Base-by-base conservation (phyloP, 2,797 vertebrate species). In the Oryzias dopingdopingensis region DNA sequence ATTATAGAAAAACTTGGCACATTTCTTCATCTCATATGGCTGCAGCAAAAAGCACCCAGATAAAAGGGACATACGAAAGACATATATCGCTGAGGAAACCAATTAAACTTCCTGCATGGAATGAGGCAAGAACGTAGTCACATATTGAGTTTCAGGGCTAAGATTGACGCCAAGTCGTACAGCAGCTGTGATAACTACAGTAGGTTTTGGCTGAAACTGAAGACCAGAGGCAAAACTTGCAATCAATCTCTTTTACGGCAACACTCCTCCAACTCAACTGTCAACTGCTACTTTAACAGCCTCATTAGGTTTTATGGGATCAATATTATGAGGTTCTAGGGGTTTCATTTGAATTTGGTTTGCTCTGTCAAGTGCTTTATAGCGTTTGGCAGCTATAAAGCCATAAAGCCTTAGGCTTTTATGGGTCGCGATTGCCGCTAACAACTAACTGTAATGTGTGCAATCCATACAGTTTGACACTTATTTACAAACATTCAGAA, bases 341-440 rank as follows among this genome's bases (percentile, higher is more conserved):
- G 59, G 78, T 83, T 89, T 91, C 75, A 88, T 90, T 77, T 77
- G 76, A 76, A 86, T 86, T 82, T 67, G 72, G 69, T 83, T 82
- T 74, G 80, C 70, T 76, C 62, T 67, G 76, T 74, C 67, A 63
- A 84, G 79, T 59, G 44, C 70, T 75, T 74, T 71, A 61, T 64
- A 50, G 55, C 74, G 59, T 72, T 76, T 68, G 68, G 44, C 55
- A 60, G 52, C 56, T 67, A 22, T 22, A 22, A 22, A 22, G 20
- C 20, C 20, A 22, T 69, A 48, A 76, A 62, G 55, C 44, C 66
- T 71, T 46, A 43, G 24, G 26, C 51, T 52, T 59, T 70, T n/a
- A 51, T 57, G 46, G 52, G 51, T 47, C 23, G 43, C 56, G 40
- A 57, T 45, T 43, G 40, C 46, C 22, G 40, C 46, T 53, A 22